Evolutionary conservation across 2,797 vertebrate species (phyloP).

Genomic region (Calcarius lapponicus): DNA sequence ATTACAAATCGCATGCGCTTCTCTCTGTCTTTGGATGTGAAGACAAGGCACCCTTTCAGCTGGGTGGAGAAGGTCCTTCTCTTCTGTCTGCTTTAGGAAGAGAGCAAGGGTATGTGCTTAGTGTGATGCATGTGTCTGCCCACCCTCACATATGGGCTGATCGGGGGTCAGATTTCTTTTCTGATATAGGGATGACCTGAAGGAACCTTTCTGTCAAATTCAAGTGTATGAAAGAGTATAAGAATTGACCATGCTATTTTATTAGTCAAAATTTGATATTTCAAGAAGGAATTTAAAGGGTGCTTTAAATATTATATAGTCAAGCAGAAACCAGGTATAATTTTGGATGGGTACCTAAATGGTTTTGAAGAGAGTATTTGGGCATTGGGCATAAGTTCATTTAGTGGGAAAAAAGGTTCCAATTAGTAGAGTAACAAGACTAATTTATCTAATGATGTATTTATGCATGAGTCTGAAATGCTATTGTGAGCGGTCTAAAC

Average conservation of each 20-base stretch:
- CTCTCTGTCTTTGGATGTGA: neutral
- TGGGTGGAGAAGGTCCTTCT: neutral
- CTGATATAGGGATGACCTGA: neutral
- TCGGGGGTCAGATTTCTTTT: neutral
- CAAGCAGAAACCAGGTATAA: neutral
- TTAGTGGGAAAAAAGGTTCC: neutral
- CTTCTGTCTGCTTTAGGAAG: neutral
- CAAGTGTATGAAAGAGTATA: neutral
- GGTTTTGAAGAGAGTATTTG: neutral
- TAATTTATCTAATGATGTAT: neutral
- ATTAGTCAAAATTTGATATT: neutral
- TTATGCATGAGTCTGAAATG: neutral
- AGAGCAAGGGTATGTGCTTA: neutral
- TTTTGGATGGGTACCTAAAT: neutral
- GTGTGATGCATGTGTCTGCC: neutral
- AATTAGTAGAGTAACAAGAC: neutral
- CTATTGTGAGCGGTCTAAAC: neutral
- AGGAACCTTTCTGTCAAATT: neutral
- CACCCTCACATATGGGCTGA: neutral
- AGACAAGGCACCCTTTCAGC: neutral
- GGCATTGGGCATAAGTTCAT: neutral
- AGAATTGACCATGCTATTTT: neutral
- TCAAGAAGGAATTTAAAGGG: neutral
- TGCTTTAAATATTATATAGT: neutral
- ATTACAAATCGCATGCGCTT: neutral